Base-by-base conservation (phyloP, 2,888 invertebrate species). In the Cabera pusaria region DNA sequence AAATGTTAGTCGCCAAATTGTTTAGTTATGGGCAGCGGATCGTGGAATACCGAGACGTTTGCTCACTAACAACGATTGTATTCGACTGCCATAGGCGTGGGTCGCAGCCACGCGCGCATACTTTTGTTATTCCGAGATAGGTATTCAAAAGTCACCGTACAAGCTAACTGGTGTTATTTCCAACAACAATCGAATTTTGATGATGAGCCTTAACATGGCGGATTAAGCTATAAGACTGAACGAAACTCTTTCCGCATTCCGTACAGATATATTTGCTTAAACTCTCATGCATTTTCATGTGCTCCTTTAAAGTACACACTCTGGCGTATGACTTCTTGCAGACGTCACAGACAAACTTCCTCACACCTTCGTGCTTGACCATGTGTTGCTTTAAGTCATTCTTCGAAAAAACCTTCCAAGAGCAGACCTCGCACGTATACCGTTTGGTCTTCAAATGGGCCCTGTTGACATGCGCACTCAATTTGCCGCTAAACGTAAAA, bases 311-410 rank as follows among this genome's bases (percentile, higher is more conserved):
- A 0, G 86, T 87, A 46, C 78, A 79, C 23, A 81, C 84, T 40
- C 87, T 76, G 0, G 86, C 84, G 33, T 90, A 91, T 0, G 85
- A 69, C 39, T 90, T 91, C 28, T 84, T 82, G 31, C 91, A 91
- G 0, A 90, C 49, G 0, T 59, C 69, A 38, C 91, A 91, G 19
- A 86, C 77, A 24, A 79, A 86, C 35, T 86, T 90, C 2, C 85
- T 90, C 0, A 17, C 5, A 1, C 90, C 90, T 0, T 81, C 82
- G 20, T 91, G 91, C 4, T 83, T 76, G 0, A 90, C 52, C 87
- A 90, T 90, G 22, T 91, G 91, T 6, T 87, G 84, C 18, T 87
- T 90, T n/a, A 91, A 64, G 33, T 90, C 90, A 0, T 87, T 86
- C 12, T 84, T 88, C 0, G 90, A 88, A 46, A 89, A 90, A 52